phyloP scores from a whole-genome alignment of 2,113 vertebrate species.

The Burhinus oedicnemus region DNA sequence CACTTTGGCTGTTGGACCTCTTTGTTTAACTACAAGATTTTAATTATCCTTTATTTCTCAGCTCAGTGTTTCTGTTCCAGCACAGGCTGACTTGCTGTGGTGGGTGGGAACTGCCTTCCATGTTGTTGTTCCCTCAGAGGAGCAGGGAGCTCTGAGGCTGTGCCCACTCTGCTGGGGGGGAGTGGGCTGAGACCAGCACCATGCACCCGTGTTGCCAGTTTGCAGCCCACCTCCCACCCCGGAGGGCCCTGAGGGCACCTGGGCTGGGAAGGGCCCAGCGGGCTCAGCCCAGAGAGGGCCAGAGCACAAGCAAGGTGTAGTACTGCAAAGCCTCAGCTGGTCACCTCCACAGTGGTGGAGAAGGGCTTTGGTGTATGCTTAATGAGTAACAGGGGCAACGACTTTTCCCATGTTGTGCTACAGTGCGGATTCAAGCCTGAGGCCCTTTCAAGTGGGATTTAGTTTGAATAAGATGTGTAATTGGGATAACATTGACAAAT shows the following conservation, averaged over 20 bases:
- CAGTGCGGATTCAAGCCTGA: neutral
- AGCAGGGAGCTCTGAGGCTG: accelerated
- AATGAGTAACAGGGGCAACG: accelerated
- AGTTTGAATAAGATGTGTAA: neutral
- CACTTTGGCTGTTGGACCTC: neutral
- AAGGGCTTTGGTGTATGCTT: neutral
- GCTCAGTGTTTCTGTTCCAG: neutral
- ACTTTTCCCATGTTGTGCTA: neutral
- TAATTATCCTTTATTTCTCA: neutral
- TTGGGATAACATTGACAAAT: neutral
- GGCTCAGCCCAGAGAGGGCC: neutral
- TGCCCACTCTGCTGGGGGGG: accelerated
- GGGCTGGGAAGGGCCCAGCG: neutral
- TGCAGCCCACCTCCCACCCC: neutral
- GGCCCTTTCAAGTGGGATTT: neutral
- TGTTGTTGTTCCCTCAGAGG: neutral
- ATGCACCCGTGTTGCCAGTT: accelerated
- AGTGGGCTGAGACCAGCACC: accelerated
- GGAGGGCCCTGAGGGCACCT: neutral
- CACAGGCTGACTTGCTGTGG: neutral
- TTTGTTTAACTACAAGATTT: neutral
- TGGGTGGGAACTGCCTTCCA: neutral
- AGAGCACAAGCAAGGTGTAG: neutral
- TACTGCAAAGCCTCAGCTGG: neutral
- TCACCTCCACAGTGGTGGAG: neutral